These are phyloP conservation scores for Ecliptopera silaceata DNA, from an alignment of 2,888 invertebrate genomes.

Conservation along the genomic window DNA sequence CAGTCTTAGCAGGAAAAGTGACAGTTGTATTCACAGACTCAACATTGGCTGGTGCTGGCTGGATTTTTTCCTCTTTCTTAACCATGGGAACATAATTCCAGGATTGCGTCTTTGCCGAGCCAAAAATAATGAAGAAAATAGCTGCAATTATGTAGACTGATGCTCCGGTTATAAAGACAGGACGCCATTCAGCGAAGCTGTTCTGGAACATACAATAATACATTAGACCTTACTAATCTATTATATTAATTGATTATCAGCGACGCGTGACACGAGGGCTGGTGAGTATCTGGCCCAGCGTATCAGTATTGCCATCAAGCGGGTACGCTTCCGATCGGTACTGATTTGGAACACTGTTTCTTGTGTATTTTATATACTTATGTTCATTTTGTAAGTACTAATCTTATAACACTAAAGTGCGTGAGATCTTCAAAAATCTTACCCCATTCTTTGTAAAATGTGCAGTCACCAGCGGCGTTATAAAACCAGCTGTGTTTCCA, in stretches of 20 bases:
- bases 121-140: conserved; percentile 86
- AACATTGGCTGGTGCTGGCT: conserved; percentile 32
- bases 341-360: too few relatives aligned
- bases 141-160: conserved; percentile 87
- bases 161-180: conserved; percentile 88
- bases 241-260: too few relatives aligned
- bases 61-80: conserved; percentile 55
- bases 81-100: conserved; percentile 84
- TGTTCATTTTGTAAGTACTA: too few relatives aligned
- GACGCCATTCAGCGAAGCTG: conserved; percentile 89
- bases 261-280: too few relatives aligned
- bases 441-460: conserved; percentile 83
- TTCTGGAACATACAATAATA: conserved; percentile 81
- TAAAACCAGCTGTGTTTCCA: conserved; percentile 88
- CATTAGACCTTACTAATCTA: too few relatives aligned
- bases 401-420: too few relatives aligned
- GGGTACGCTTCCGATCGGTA: too few relatives aligned
- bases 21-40: conserved; percentile 57
- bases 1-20: conserved; percentile 63
- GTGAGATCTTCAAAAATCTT: conserved; percentile 48
- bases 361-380: too few relatives aligned
- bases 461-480: conserved; percentile 88
- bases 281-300: too few relatives aligned
- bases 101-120: conserved; percentile 87
- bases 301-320: too few relatives aligned